Evolutionary conservation across 2,113 vertebrate species (phyloP).

Genomic region (Nesospiza acunhae): DNA sequence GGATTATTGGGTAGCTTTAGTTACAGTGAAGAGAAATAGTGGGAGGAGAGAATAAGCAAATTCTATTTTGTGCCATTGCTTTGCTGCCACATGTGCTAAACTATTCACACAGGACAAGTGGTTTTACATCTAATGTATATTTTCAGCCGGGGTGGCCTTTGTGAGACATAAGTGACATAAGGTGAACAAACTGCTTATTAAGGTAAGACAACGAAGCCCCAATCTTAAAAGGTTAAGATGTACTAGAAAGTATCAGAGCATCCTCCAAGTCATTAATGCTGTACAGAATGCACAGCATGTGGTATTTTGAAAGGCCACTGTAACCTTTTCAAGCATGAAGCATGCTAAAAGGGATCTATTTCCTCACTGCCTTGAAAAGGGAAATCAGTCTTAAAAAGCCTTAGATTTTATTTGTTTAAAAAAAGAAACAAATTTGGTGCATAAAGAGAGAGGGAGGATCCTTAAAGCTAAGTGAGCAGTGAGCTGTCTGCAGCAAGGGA

Average conservation of each 20-base stretch:
- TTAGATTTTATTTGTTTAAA: slow-evolving; percentile 72
- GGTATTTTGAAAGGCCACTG: slow-evolving; percentile 84
- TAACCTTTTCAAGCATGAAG: slow-evolving; percentile 81
- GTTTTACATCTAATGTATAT: slow-evolving; percentile 55
- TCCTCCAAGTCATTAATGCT: slow-evolving; percentile 77
- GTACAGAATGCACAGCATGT: slow-evolving; percentile 67
- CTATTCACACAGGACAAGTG: neutral
- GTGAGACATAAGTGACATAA: slow-evolving; percentile 70
- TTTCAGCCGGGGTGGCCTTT: slow-evolving; percentile 70
- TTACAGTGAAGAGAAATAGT: neutral
- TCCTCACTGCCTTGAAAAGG: slow-evolving; percentile 67
- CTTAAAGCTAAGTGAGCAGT: slow-evolving; percentile 38
- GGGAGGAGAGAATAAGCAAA: neutral
- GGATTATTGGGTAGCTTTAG: neutral
- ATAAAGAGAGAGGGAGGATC: slow-evolving; percentile 42
- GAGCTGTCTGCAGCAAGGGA: slow-evolving; percentile 53
- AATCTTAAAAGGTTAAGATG: slow-evolving; percentile 82
- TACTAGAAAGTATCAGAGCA: slow-evolving; percentile 75
- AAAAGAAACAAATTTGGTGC: slow-evolving; percentile 50
- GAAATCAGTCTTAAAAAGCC: slow-evolving; percentile 68
- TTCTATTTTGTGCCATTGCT: neutral
- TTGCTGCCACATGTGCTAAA: neutral
- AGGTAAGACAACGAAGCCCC: slow-evolving; percentile 80
- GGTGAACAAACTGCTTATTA: slow-evolving; percentile 84
- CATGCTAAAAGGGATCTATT: slow-evolving; percentile 76